These are phyloP conservation scores for Diplazon laetatorius DNA, from an alignment of 2,888 invertebrate species.

Conservation along the genomic window DNA sequence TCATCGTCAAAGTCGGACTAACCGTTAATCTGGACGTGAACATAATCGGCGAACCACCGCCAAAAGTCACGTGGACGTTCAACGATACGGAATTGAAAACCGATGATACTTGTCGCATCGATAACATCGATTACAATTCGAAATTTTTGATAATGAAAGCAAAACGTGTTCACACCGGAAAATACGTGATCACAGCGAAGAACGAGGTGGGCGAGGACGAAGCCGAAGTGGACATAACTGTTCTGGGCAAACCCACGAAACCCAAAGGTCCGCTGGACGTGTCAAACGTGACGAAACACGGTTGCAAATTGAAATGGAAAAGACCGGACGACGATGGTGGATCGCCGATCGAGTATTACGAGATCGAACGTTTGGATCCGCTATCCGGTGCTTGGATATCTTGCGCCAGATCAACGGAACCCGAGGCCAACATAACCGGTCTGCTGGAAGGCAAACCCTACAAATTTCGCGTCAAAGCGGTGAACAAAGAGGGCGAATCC, in stretches of 20 bases:
- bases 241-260: slow-evolving; percentile 91
- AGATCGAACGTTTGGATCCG: slow-evolving; percentile 97
- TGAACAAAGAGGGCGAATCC: slow-evolving; percentile 99
- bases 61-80: slow-evolving; percentile 94
- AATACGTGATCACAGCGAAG: slow-evolving; percentile 94
- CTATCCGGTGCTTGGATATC: slow-evolving; percentile 96
- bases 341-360: slow-evolving; percentile 95
- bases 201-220: slow-evolving; percentile 97
- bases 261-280: slow-evolving; percentile 95
- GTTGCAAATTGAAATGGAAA: slow-evolving; percentile 95
- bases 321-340: slow-evolving; percentile 98
- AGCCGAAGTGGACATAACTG: slow-evolving; percentile 94
- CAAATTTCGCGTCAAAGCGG: slow-evolving; percentile 98
- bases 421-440: slow-evolving; percentile 92
- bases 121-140: slow-evolving; percentile 94
- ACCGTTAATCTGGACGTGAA: slow-evolving; percentile 94
- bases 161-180: slow-evolving; percentile 92
- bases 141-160: slow-evolving; percentile 94
- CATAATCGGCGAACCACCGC: slow-evolving; percentile 96
- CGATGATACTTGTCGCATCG: slow-evolving; percentile 87
- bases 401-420: slow-evolving; percentile 93
- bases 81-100: slow-evolving; percentile 87
- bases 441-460: slow-evolving; percentile 98
- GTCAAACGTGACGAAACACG: slow-evolving; percentile 94
- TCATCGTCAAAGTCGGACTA: slow-evolving; percentile 94